Base-by-base conservation (phyloP, 2,888 invertebrate genomes). In the Keiferia lycopersicella region DNA sequence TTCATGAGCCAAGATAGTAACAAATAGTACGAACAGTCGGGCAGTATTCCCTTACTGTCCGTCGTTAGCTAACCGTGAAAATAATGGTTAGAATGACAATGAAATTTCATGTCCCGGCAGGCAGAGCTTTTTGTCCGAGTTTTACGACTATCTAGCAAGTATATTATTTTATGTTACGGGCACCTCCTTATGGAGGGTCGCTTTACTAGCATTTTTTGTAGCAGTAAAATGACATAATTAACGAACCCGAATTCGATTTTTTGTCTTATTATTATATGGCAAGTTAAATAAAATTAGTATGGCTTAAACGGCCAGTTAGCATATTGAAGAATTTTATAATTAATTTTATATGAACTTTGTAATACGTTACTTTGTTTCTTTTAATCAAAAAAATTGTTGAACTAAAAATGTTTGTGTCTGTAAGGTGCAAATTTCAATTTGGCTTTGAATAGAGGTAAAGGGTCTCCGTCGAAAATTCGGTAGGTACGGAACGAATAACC, bases 11-110 rank as follows among this genome's bases (percentile, higher is more conserved):
- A 45, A 45, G 45, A 16, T 45, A 7, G 45, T 45, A 45, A 45
- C n/a, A 14, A 45, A 45, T 8, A n/a, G n/a, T n/a, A n/a, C n/a
- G n/a, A n/a, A n/a, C n/a, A n/a, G n/a, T n/a, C n/a, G n/a, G 6
- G 10, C 1, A 34, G n/a, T 45, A 16, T n/a, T 10, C 30, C 18
- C n/a, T 56, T 56, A n/a, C 56, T 26, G n/a, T 30, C 53, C 26
- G 45, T 16, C 26, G n/a, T 39, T 64, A 61, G 48, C 57, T 64
- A 50, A 45, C 64, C 45, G 61, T 64, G 61, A 59, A 61, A 61
- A 61, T 64, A 60, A 61, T 61, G 56, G 41, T 20, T 16, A 11
- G 10, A 48, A 16, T 61, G 45, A 48, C 48, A 60, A 50, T 53
- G 41, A 64, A 56, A 56, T 56, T 56, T 56, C 56, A 56, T 56